phyloP scores from a whole-genome alignment of 2,888 invertebrate genomes.

The Volucella inanis region DNA sequence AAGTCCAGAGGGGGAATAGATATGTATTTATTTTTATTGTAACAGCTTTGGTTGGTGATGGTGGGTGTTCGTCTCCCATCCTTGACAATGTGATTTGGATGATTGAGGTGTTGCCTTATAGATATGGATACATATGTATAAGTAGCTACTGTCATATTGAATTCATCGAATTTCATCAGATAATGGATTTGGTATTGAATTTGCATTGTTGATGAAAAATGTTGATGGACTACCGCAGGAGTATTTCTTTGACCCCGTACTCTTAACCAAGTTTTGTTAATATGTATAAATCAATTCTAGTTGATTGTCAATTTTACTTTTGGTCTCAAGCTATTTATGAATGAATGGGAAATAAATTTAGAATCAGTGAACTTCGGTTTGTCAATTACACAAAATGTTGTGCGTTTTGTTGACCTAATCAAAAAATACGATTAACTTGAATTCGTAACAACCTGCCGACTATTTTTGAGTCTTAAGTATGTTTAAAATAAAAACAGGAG shows the following conservation, averaged over 20 bases:
- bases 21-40: constrained; percentile 38
- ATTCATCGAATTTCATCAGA: not conserved
- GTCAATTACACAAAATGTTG: no score
- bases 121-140: not conserved
- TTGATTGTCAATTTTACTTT: no score
- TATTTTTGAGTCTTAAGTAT: not conserved
- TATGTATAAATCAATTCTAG: no score
- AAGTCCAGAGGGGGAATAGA: not conserved
- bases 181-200: not conserved
- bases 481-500: not conserved
- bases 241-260: not conserved
- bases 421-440: no score
- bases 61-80: not conserved
- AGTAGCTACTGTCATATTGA: not conserved
- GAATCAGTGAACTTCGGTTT: no score
- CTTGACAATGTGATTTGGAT: constrained; percentile 36
- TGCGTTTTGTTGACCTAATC: no score
- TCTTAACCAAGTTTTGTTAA: not conserved
- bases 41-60: not conserved
- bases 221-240: not conserved
- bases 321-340: no score
- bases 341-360: no score
- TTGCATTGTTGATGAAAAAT: not conserved
- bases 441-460: not conserved
- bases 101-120: not conserved